Base-by-base conservation (phyloP, 2,797 vertebrate genomes). In the Semaprochilodus insignis region DNA sequence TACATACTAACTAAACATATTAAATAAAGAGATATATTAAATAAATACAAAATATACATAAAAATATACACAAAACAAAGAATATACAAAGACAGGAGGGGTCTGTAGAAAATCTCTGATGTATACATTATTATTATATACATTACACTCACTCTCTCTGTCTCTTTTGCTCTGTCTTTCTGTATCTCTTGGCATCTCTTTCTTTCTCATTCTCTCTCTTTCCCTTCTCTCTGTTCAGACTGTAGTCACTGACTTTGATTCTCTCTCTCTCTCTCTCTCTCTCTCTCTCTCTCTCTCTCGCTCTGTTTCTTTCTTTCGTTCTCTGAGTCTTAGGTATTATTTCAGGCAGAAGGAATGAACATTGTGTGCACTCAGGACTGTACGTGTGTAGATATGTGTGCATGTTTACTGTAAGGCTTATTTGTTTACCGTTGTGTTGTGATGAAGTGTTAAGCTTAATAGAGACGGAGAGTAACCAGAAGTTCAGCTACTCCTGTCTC, bases 381-480 rank as follows among this genome's bases (percentile, higher is more conserved):
- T 81, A 44, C 7, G 83, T 87, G 74, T 83, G 27, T 34, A 78
- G 16, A 21, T 17, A 57, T 60, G 55, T 16, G 19, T 15, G 16
- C 15, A 40, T 73, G 34, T 72, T 69, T 11, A 63, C 48, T 75
- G 48, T 54, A 10, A 25, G 55, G 66, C 62, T 60, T 69, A 3
- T 74, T 19, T 59, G 59, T 66, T 21, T 54, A 52, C 57, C 40
- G 19, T 10, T 23, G 25, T 59, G 27, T 84, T 57, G 48, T 78
- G 74, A 66, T 54, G n/a, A 59, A 69, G 54, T 23, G 57, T 77
- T 63, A 55, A 62, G 36, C 36, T 67, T 63, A 71, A 51, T 51
- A 14, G 66, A 74, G 31, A 31, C 62, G 52, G 27, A 59, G 16
- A 44, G 51, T 83, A 83, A 78, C 81, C 70, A 83, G 73, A 63